A percentile compares a stretch with the other conserved stretches of the same genome.
Evolutionary conservation across 2,113 vertebrate species (phyloP).

Genomic region (Cyprinodon tularosa): DNA sequence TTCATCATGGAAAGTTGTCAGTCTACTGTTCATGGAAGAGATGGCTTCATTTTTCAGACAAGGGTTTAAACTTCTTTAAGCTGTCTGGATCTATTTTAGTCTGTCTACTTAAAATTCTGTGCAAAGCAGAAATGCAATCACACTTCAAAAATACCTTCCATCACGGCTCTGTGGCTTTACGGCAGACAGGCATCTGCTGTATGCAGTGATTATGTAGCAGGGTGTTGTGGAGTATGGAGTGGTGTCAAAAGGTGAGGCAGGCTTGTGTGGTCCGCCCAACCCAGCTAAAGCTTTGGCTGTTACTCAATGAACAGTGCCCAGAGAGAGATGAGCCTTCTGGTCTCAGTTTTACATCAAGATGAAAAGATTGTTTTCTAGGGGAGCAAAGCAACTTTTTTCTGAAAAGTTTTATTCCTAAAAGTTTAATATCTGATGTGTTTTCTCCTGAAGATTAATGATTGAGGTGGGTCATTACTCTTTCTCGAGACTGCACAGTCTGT

Average conservation of each 20-base stretch:
- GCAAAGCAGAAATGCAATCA: slow-evolving; percentile 29
- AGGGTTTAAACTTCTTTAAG: slow-evolving; percentile 7
- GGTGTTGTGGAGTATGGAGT: background rate
- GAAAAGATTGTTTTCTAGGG: background rate
- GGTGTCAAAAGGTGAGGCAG: background rate
- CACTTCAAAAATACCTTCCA: slow-evolving; percentile 1
- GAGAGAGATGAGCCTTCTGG: background rate
- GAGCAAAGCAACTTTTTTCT: background rate
- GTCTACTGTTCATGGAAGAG: slow-evolving; percentile 8
- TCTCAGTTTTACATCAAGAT: background rate
- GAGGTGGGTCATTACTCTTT: background rate
- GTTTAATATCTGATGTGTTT: background rate
- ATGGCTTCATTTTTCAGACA: background rate
- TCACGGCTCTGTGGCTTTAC: slow-evolving; percentile 36
- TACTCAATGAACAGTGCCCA: background rate
- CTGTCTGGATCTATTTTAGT: slow-evolving; percentile 28
- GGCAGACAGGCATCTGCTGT: slow-evolving; percentile 34
- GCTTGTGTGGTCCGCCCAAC: background rate
- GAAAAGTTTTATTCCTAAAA: background rate
- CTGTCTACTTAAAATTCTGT: slow-evolving; percentile 21
- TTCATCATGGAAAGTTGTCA: slow-evolving; percentile 11
- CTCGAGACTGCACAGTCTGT: background rate
- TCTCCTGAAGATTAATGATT: background rate
- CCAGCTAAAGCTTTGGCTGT: background rate
- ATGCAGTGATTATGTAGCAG: slow-evolving; percentile 36